Percentiles rank a stretch among this genome's conserved stretches.
Conservation (phyloP, 1,140 invertebrate species). For the Saccostrea echinata region DNA sequence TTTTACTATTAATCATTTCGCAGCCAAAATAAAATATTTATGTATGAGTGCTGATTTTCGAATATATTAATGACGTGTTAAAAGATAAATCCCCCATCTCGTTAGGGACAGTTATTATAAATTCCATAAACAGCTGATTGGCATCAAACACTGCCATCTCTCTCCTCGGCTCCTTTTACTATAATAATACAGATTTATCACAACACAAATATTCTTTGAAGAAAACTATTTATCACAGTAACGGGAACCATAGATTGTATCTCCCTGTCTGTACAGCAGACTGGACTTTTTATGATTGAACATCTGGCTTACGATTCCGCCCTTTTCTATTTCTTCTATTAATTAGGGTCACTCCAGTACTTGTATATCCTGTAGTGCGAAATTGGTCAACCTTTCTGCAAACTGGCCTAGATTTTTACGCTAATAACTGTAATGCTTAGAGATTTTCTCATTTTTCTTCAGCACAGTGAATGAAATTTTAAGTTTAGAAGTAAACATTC, state of each 20-base stretch:
- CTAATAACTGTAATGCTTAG: background rate
- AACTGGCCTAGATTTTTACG: background rate
- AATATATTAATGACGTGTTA: background rate
- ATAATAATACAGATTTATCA: background rate
- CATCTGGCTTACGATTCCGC: background rate
- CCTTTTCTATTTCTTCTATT: background rate
- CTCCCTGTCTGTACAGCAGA: background rate
- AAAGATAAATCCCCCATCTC: background rate
- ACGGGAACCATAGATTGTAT: background rate
- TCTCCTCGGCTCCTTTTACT: background rate
- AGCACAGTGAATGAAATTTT: background rate
- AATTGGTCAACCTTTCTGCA: background rate
- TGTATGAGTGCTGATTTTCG: background rate
- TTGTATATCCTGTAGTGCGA: background rate
- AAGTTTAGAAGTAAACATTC: background rate
- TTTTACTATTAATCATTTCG: background rate
- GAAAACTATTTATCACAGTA: background rate
- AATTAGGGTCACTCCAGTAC: background rate
- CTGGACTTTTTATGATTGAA: background rate
- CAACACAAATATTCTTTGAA: conserved; percentile 10
- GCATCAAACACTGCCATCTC: background rate
- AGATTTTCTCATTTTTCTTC: background rate
- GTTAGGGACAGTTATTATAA: background rate
- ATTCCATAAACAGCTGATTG: background rate
- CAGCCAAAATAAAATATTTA: background rate